Evolutionary conservation across 2,113 vertebrate species (phyloP).

Genomic region (Psephotus haematonotus): DNA sequence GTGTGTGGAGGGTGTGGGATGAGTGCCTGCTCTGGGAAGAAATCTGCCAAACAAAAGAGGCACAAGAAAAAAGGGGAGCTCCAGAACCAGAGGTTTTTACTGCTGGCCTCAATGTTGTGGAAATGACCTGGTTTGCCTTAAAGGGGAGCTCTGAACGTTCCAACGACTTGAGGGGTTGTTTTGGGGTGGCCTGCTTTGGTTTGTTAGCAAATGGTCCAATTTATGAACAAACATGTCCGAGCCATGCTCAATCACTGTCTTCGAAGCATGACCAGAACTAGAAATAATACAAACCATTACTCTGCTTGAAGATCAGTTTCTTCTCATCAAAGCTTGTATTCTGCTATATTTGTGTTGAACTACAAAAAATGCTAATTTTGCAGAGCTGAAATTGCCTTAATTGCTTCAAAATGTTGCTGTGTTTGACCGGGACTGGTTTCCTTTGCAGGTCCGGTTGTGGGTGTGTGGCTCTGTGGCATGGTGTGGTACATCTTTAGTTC

Average conservation of each 20-base stretch:
- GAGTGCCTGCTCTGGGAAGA: slow-evolving; percentile 5
- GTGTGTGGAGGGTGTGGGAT: neutral
- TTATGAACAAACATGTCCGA: neutral
- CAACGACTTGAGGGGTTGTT: neutral
- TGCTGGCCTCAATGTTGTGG: neutral
- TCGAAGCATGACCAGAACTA: neutral
- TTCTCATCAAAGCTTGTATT: neutral
- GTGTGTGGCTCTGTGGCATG: neutral
- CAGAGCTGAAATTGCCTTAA: neutral
- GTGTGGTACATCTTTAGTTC: neutral
- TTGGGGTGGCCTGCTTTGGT: slow-evolving; percentile 8
- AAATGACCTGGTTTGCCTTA: neutral
- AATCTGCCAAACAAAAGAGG: slow-evolving; percentile 44
- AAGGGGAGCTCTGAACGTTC: neutral
- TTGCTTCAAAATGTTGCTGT: neutral
- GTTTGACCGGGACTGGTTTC: neutral
- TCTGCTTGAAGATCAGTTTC: neutral
- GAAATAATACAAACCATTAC: neutral
- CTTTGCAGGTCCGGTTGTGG: neutral
- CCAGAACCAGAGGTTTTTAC: neutral
- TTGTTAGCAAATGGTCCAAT: neutral
- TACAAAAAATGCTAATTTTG: neutral
- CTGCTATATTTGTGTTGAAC: neutral
- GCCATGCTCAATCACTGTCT: neutral
- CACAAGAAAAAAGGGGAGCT: slow-evolving; percentile 33